Evolutionary conservation across 2,797 vertebrate genomes (phyloP).

Genomic region (Myotis findleyi): DNA sequence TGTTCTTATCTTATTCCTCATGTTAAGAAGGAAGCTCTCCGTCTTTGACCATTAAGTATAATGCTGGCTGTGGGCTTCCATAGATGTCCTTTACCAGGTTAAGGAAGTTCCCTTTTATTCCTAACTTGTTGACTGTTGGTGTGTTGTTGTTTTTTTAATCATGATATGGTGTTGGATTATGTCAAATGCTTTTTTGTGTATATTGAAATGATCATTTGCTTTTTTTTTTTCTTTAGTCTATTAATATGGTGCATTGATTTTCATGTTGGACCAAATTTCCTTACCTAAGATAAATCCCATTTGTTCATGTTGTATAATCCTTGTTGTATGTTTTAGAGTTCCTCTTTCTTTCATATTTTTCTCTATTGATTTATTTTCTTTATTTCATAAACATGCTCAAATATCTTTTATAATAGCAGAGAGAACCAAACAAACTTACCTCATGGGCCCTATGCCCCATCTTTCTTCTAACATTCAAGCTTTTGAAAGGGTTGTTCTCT

Average conservation of each 20-base stretch:
- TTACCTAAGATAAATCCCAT: neutral
- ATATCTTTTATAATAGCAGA: neutral
- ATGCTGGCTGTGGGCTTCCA: neutral
- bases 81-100: neutral
- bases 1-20: neutral
- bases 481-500: neutral
- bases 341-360: neutral
- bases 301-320: neutral
- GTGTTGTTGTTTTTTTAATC: neutral
- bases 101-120: neutral
- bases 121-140: neutral
- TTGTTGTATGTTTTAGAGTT: neutral
- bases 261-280: neutral
- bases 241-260: neutral
- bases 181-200: neutral
- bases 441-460: neutral
- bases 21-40: neutral
- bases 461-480: neutral
- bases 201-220: neutral
- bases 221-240: conserved; percentile 2
- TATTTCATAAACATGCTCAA: neutral
- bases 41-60: neutral
- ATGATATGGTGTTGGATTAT: neutral
- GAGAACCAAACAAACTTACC: neutral
- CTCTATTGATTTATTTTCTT: neutral